These are phyloP conservation scores for Drosophila macrospina DNA, from an alignment of 2,888 invertebrate species.

Conservation along the genomic window DNA sequence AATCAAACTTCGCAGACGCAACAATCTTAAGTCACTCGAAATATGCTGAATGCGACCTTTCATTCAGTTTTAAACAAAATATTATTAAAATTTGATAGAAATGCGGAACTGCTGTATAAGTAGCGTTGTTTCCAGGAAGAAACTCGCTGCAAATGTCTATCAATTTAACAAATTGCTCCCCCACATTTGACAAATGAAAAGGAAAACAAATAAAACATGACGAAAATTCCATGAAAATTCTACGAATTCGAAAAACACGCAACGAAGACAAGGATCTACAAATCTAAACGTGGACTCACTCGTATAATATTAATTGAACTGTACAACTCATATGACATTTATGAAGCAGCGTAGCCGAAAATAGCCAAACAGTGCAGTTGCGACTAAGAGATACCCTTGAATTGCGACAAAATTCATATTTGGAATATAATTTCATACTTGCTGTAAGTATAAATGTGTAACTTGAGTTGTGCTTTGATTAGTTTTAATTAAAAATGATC, in stretches of 20 bases:
- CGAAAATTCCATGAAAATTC: slow-evolving; percentile 56
- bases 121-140: slow-evolving; percentile 24
- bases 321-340: slow-evolving; percentile 76
- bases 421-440: too few species aligned
- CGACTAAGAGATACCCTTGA: background rate
- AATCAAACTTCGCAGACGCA: slow-evolving; percentile 67
- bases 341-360: slow-evolving; percentile 56
- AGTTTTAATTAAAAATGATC: background rate
- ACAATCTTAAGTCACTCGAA: slow-evolving; percentile 13
- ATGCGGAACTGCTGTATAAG: slow-evolving; percentile 9
- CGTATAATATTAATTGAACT: slow-evolving; percentile 75
- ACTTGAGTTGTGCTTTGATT: too few species aligned
- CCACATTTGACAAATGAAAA: slow-evolving; percentile 64
- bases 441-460: too few species aligned
- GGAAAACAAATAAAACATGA: slow-evolving; percentile 16
- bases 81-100: slow-evolving; percentile 54
- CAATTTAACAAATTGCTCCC: slow-evolving; percentile 62
- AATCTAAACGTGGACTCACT: slow-evolving; percentile 27
- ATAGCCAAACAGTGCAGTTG: background rate
- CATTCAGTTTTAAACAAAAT: slow-evolving; percentile 19
- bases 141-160: slow-evolving; percentile 58
- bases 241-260: slow-evolving; percentile 53
- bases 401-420: too few species aligned
- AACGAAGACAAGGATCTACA: slow-evolving; percentile 35
- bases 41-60: background rate